A percentile compares a stretch with the other conserved stretches of the same genome.
Conservation (phyloP, 2,888 invertebrate genomes). For the Platycheirus albimanus region DNA sequence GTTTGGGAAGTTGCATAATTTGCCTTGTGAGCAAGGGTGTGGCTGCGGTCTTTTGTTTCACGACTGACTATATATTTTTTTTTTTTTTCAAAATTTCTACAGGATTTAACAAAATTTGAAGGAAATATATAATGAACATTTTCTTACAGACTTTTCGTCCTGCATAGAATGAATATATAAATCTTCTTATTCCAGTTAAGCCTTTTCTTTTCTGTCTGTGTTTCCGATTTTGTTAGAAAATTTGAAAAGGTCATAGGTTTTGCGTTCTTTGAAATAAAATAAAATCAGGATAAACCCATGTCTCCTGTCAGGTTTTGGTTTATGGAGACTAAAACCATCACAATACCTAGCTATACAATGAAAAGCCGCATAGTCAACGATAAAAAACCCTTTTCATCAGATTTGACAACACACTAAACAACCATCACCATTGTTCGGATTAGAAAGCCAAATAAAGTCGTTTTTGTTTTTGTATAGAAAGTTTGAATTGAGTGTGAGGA, state of each 20-base stretch:
- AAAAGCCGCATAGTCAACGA: not conserved
- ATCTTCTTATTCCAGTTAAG: constrained; percentile 3
- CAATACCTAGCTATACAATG: not conserved
- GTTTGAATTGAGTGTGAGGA: too few relatives aligned
- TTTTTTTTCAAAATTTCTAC: too few relatives aligned
- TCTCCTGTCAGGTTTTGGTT: constrained; percentile 9
- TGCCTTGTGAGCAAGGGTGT: not conserved
- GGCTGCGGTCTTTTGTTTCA: constrained; percentile 9
- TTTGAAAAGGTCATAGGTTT: constrained; percentile 4
- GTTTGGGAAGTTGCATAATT: constrained; percentile 22
- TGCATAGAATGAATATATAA: constrained; percentile 10
- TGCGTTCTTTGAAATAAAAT: not conserved
- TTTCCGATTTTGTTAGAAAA: constrained; percentile 1
- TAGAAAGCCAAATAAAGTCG: constrained; percentile 25
- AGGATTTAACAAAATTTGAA: not conserved
- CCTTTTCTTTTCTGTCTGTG: not conserved
- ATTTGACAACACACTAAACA: constrained; percentile 11
- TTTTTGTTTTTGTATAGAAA: not conserved
- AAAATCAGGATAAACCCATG: constrained; percentile 7
- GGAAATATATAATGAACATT: constrained; percentile 7
- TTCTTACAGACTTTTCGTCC: constrained; percentile 7
- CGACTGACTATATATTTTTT: too few relatives aligned
- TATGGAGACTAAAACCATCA: not conserved
- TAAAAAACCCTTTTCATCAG: constrained; percentile 19
- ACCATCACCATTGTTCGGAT: not conserved